A percentile compares a stretch with the other conserved stretches of the same genome.
Evolutionary conservation across 2,888 invertebrate species (phyloP).

Genomic region (Catocala sponsa): DNA sequence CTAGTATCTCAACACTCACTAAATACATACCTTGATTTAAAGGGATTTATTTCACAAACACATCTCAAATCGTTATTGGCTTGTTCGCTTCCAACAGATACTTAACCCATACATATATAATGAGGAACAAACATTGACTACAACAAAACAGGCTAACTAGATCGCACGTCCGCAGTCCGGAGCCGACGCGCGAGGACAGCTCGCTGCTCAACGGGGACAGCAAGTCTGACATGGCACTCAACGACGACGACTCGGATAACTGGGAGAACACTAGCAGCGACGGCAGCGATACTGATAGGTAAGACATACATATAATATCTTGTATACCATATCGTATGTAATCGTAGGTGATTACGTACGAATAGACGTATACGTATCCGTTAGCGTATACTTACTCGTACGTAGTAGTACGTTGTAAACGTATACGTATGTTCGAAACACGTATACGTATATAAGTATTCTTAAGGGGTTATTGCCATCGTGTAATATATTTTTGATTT

Average conservation of each 20-base stretch:
- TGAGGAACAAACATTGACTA: slow-evolving; percentile 23
- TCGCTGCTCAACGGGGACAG: slow-evolving; percentile 78
- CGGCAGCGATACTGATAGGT: slow-evolving; percentile 86
- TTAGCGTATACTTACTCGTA: background rate
- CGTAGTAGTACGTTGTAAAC: background rate
- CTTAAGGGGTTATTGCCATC: too few species aligned
- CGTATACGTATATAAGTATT: too few species aligned
- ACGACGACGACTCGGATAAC: slow-evolving; percentile 84
- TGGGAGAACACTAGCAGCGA: slow-evolving; percentile 87
- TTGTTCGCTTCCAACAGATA: slow-evolving; percentile 1
- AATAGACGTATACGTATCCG: background rate
- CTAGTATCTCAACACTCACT: too few species aligned
- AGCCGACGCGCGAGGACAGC: slow-evolving; percentile 75
- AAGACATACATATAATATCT: background rate
- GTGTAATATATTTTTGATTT: too few species aligned
- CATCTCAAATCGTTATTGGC: background rate
- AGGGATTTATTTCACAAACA: too few species aligned
- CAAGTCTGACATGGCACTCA: slow-evolving; percentile 66
- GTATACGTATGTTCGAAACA: background rate
- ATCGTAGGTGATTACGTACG: background rate
- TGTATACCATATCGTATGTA: too few species aligned
- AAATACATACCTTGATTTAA: too few species aligned
- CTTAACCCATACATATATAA: slow-evolving; percentile 17
- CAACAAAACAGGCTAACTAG: slow-evolving; percentile 40
- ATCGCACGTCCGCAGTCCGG: slow-evolving; percentile 69